Evolutionary conservation across 2,888 invertebrate genomes (phyloP), one percentile per base, ranked within the genome.

Genomic region (Rhorus exstirpatorius): DNA sequence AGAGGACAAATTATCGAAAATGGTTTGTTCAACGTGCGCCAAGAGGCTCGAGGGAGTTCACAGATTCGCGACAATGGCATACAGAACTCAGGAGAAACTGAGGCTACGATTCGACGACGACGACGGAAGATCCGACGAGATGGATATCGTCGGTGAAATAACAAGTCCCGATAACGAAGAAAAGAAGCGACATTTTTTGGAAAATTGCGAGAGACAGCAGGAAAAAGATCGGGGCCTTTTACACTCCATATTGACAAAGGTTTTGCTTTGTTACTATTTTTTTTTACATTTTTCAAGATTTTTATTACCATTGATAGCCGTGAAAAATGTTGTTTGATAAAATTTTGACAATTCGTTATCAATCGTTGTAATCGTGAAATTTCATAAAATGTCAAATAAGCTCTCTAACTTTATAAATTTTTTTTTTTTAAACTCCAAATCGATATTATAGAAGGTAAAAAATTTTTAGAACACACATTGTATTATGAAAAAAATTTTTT

Each of bases 1-100:
- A 87, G 95, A 96, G 90, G 96, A 96, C 89, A 95, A 94, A 87
- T 93, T 96, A 84, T 95, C 96, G 6, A 96, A 96, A 93, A 95
- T 95, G 93, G 95, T 96, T 86, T 96, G 96, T 89, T 93, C 94
- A 72, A 93, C 94, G 83, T 96, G 96, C 88, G 94, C 94, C 85
- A 94, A 94, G 68, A 95, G 95, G 93, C 90, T 96, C 85, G 95
- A 96, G 88, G 94, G 94, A 61, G 95, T 96, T 72, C 95, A 96
- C 91, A 94, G 95, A 76, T 96, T 96, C 90, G 95, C 96, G 81
- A 95, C 94, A 70, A 95, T 94, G 93, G 95, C 96, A 58, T 93
- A 94, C 79, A 94, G 94, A 90, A 95, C 95, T 68, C 96, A 96
- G 89, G 94, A 95, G 78, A 94, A 94, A 87, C 93, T 96, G 87